Conservation (phyloP, 2,888 invertebrate genomes). For the Orthonychiurus folsomi region DNA sequence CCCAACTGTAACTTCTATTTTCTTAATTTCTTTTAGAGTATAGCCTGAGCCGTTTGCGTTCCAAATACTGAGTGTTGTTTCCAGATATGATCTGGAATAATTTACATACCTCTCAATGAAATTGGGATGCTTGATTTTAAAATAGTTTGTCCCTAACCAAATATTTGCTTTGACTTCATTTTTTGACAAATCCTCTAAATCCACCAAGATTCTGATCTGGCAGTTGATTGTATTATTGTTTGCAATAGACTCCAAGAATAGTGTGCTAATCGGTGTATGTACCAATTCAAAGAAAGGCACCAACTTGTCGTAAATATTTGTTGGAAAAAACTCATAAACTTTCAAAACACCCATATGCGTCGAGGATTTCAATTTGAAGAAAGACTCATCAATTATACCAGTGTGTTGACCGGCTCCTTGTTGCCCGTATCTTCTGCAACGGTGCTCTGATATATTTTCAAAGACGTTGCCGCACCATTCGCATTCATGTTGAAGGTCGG, state of each 20-base stretch:
- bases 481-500: not conserved
- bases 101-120: not conserved
- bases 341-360: not conserved
- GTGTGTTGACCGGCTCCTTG: not conserved
- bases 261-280: not conserved
- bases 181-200: not conserved
- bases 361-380: not conserved
- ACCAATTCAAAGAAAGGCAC: not conserved
- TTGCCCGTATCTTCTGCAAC: not conserved
- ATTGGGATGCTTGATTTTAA: not conserved
- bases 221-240: not conserved
- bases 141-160: not conserved
- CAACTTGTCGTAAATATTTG: not conserved
- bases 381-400: not conserved
- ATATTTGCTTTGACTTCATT: not conserved
- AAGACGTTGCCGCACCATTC: not conserved
- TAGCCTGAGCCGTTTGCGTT: not conserved
- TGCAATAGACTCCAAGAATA: not conserved
- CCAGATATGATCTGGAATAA: not conserved
- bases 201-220: not conserved
- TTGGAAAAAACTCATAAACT: not conserved
- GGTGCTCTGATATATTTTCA: not conserved
- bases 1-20: not conserved
- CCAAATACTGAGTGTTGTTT: not conserved
- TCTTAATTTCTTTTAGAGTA: not conserved